Conservation (phyloP, 1,140 invertebrate species). For the Aethina tumida region DNA sequence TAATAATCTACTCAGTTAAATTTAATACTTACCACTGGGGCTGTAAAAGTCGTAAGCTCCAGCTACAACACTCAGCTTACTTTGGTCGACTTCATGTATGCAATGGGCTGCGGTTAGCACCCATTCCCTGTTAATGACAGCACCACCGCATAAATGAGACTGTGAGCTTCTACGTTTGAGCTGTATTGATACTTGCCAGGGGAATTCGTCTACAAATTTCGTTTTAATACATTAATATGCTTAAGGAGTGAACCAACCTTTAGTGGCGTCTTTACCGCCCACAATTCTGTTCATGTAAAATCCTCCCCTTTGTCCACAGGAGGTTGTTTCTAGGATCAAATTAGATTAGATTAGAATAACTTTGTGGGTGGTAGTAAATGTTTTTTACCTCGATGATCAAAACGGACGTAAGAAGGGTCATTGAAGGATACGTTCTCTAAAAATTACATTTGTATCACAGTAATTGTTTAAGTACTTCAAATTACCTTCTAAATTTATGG, state of each 20-base stretch:
- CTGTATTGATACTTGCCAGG: slow-evolving; percentile 21
- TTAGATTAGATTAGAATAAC: slow-evolving; percentile 4
- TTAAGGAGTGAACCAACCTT: background rate
- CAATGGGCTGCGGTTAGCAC: slow-evolving; percentile 22
- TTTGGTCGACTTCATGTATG: slow-evolving; percentile 8
- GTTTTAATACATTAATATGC: background rate
- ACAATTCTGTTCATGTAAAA: background rate
- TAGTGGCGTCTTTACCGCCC: background rate
- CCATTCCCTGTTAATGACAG: slow-evolving; percentile 15
- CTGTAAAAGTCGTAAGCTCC: slow-evolving; percentile 18
- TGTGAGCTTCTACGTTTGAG: slow-evolving; percentile 3
- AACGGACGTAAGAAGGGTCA: no score
- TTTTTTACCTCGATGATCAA: background rate
- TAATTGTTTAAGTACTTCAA: no score
- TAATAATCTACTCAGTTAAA: background rate
- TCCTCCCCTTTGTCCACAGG: background rate
- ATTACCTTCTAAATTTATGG: no score
- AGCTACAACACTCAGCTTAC: slow-evolving; percentile 14
- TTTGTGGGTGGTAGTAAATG: background rate
- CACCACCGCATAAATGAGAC: slow-evolving; percentile 18
- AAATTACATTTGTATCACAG: no score
- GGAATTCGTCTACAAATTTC: slow-evolving; percentile 20
- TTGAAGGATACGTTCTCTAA: no score
- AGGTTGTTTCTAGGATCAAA: background rate
- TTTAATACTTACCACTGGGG: slow-evolving; percentile 11